Percentiles rank a stretch among this genome's conserved stretches.
Conservation (phyloP, 2,797 vertebrate species). For the Danio albolineatus region DNA sequence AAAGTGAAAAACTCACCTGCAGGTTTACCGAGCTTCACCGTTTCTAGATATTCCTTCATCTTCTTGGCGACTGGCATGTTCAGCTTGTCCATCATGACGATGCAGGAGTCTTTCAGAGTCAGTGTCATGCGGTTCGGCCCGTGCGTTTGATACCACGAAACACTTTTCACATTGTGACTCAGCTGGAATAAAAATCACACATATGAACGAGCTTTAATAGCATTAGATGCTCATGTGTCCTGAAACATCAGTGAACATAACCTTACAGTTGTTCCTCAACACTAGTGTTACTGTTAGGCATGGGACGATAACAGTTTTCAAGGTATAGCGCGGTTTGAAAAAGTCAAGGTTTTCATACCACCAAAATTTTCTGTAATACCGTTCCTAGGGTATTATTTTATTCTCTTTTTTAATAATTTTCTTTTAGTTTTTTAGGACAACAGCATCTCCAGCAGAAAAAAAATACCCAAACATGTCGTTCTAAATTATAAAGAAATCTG, state of each 20-base stretch:
- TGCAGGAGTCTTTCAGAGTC: conserved; percentile 87
- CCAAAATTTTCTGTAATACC: too few species aligned
- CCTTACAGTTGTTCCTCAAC: neutral
- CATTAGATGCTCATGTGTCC: neutral
- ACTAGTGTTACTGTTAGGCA: too few species aligned
- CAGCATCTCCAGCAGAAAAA: too few species aligned
- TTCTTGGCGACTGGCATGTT: conserved; percentile 82
- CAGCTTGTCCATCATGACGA: conserved; percentile 89
- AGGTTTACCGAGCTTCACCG: conserved; percentile 86
- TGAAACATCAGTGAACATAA: neutral
- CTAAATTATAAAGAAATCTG: too few species aligned
- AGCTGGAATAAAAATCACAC: conserved; percentile 76
- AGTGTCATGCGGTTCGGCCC: conserved; percentile 83
- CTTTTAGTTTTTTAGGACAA: too few species aligned
- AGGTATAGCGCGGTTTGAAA: too few species aligned
- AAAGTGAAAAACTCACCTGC: conserved; percentile 74
- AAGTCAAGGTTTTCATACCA: too few species aligned
- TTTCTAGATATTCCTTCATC: conserved; percentile 91
- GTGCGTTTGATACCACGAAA: conserved; percentile 80
- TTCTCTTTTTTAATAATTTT: too few species aligned
- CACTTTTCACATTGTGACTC: conserved; percentile 93
- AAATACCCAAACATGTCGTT: too few species aligned
- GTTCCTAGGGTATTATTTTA: too few species aligned
- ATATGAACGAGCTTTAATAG: neutral
- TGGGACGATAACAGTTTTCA: too few species aligned